Conservation (phyloP, 2,797 vertebrate genomes). For the Muscicapa comitata region DNA sequence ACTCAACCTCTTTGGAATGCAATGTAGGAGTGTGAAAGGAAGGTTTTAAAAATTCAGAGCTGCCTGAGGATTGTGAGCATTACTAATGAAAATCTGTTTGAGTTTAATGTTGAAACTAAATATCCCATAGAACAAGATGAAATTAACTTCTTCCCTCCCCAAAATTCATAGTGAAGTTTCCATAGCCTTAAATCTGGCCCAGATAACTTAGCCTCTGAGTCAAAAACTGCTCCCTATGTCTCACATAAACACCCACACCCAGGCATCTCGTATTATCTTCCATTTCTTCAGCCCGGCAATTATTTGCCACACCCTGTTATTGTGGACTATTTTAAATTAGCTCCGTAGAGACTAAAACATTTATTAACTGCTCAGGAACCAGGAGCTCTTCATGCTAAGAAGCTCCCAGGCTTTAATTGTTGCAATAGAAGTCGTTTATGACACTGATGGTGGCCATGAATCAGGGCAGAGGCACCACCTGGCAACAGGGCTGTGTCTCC, state of each 20-base stretch:
- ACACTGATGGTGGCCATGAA: background rate
- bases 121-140: background rate
- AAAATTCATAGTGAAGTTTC: background rate
- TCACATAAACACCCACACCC: background rate
- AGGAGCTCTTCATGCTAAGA: background rate
- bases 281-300: background rate
- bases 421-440: background rate
- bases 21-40: slow-evolving; percentile 1
- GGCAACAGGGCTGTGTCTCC: background rate
- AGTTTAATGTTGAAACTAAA: background rate
- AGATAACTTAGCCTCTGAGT: background rate
- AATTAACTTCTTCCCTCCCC: background rate
- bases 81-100: slow-evolving; percentile 8
- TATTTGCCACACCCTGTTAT: background rate
- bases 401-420: background rate
- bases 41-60: slow-evolving; percentile 28
- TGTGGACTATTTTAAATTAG: background rate
- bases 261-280: background rate
- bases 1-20: background rate
- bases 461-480: background rate
- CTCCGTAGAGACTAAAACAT: background rate
- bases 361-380: background rate
- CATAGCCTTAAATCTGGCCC: background rate
- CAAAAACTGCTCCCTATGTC: background rate
- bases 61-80: background rate